These are phyloP conservation scores for Ophthalmolycus amberensis DNA, from an alignment of 2,113 vertebrate genomes.

Conservation along the genomic window DNA sequence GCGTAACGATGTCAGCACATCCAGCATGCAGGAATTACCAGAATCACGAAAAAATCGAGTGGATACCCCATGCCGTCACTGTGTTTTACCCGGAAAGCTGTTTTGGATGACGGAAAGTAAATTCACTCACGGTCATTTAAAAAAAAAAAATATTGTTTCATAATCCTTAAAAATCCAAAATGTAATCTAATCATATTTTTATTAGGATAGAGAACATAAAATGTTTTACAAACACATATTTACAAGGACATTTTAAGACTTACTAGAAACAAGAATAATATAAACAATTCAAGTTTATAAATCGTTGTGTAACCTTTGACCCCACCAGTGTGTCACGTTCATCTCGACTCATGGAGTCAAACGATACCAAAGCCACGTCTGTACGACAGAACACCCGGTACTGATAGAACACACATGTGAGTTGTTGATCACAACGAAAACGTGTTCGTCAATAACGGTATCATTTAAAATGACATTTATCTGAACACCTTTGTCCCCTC, in stretches of 20 bases:
- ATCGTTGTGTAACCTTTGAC: too few species aligned
- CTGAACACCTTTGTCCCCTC: not conserved
- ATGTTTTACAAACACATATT: not conserved
- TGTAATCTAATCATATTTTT: not conserved
- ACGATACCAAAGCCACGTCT: too few species aligned
- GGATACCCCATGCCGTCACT: not conserved
- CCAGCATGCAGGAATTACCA: not conserved
- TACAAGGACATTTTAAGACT: too few species aligned
- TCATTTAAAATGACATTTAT: not conserved
- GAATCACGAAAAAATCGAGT: not conserved
- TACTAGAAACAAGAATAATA: too few species aligned
- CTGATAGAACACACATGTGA: too few species aligned
- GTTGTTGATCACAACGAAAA: too few species aligned
- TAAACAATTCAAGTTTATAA: too few species aligned
- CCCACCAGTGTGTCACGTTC: too few species aligned
- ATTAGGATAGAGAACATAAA: not conserved
- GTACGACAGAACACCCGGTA: too few species aligned
- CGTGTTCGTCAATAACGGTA: too few species aligned
- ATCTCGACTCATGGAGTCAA: too few species aligned
- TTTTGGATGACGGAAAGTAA: not conserved
- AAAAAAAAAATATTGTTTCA: not conserved
- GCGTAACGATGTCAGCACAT: not conserved
- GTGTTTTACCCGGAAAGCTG: not conserved
- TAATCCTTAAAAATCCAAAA: not conserved
- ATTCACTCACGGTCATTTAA: not conserved